phyloP scores from a whole-genome alignment of 2,797 vertebrate genomes.

The Chrysocyon brachyurus region DNA sequence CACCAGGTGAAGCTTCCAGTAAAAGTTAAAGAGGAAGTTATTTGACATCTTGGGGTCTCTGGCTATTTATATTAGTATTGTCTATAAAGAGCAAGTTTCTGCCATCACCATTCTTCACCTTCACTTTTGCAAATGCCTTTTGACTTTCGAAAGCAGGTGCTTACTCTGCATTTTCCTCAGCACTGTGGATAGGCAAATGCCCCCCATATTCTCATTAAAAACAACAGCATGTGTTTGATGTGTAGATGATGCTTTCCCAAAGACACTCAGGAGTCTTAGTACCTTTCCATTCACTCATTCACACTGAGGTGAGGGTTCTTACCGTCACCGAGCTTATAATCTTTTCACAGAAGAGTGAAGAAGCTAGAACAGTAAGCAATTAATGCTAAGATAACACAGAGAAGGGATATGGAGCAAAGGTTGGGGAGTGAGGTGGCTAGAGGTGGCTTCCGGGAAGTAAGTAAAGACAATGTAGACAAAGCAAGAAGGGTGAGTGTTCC shows the following conservation, averaged over 20 bases:
- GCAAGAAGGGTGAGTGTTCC: background rate
- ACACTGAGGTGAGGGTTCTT: background rate
- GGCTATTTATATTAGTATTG: background rate
- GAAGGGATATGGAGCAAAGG: background rate
- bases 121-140: background rate
- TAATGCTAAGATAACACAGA: background rate
- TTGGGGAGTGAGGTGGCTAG: background rate
- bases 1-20: background rate
- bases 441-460: background rate
- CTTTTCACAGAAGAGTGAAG: background rate
- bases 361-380: background rate
- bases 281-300: background rate
- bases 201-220: background rate
- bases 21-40: background rate
- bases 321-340: background rate
- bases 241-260: background rate
- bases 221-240: background rate
- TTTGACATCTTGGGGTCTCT: fast-evolving
- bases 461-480: background rate
- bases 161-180: conserved; percentile 72
- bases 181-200: background rate
- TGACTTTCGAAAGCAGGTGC: conserved; percentile 49
- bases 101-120: background rate
- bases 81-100: background rate
- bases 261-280: background rate